Percentiles rank a stretch among this genome's conserved stretches.
phyloP scores from a whole-genome alignment of 2,888 invertebrate species.

The Rhogogaster chlorosoma region DNA sequence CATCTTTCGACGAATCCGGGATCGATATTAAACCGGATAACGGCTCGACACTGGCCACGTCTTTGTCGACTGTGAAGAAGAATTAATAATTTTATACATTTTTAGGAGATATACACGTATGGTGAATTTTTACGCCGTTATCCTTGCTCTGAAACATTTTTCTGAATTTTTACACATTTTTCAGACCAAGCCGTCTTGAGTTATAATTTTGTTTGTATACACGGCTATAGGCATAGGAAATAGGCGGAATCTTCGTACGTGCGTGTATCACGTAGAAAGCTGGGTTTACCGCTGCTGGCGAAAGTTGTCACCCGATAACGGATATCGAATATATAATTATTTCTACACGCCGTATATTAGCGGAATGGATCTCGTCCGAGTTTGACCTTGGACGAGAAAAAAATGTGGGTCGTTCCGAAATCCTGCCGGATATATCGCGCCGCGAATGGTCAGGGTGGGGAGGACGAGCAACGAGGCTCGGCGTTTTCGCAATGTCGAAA shows the following conservation, averaged over 20 bases:
- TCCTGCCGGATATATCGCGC: neutral
- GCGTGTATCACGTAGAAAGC: neutral
- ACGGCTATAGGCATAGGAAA: neutral
- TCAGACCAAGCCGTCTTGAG: no score
- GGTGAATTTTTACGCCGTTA: no score
- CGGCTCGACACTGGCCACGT: constrained; percentile 63
- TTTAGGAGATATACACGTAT: no score
- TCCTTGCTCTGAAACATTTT: no score
- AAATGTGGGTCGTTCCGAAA: constrained; percentile 24
- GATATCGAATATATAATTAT: neutral
- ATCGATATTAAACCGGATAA: constrained; percentile 52
- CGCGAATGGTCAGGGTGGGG: neutral
- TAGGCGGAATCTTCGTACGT: neutral
- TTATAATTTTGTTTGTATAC: no score
- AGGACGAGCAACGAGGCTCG: neutral
- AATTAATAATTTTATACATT: neutral
- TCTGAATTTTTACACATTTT: no score
- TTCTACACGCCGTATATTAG: no score
- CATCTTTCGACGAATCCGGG: constrained; percentile 29
- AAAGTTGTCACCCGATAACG: constrained; percentile 11
- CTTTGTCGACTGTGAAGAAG: constrained; percentile 57
- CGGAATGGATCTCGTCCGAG: neutral
- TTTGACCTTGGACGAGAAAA: constrained; percentile 3
- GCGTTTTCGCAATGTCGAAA: neutral
- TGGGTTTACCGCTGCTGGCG: constrained; percentile 1